Evolutionary conservation across 2,113 vertebrate species (phyloP), one percentile per base, ranked within the genome.

Genomic region (Rhinoptilus africanus): DNA sequence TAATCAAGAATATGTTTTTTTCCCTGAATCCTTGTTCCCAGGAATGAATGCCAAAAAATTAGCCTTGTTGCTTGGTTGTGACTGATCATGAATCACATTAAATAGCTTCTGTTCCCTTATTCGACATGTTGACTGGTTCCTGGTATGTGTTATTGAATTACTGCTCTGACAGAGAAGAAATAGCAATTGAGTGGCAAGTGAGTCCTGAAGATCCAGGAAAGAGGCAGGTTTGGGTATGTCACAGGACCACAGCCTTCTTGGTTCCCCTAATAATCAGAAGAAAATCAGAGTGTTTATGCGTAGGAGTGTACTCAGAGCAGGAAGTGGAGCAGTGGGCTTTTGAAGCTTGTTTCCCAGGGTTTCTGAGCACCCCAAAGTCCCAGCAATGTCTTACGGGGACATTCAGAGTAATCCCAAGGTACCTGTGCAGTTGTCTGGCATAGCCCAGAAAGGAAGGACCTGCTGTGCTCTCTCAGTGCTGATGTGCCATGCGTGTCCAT

Each of bases 1-100:
- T 84, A 81, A 93, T 89, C 54, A 89, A 91, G 68, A 88, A 34
- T 76, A 62, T 77, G 54, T 22, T 77, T 85, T 92, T 94, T 79
- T 71, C 20, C 79, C 84, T 86, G 80, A 96, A 85, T 89, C 51
- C 37, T 77, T 89, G 39, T 60, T 91, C 47, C 8, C 12, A 50
- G 93, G 67, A 92, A 95, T 27, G 50, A 89, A 63, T 91, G 83
- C 91, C 91, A 96, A 92, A 91, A 91, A 86, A 92, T 74, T 62
- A 81, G 72, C 67, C 53, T 48, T 84, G 83, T 94, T 93, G 93
- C 93, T 90, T 82, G 37, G 82, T 82, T 95, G 93, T 95, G 78
- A 74, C 88, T 86, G 88, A 91, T 88, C 54, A 41, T 86, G 91
- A 96, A 95, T 96, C 91, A 93, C 43, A 71, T 59, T 89, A 89